Base-by-base conservation (phyloP, 2,888 invertebrate genomes). In the Trachelus iudaicus region DNA sequence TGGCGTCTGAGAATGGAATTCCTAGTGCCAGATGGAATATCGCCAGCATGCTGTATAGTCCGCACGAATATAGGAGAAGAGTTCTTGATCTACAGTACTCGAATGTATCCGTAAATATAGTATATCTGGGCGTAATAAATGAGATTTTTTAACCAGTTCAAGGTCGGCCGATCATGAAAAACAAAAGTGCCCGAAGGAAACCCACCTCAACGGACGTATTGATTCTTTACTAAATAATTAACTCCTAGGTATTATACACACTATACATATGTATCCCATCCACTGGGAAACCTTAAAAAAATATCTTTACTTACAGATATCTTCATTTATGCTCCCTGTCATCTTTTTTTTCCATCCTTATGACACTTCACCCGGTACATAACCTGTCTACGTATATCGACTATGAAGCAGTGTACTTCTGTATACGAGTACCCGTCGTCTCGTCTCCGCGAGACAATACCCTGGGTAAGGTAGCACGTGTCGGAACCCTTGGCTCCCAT, bases 101-200 rank as follows among this genome's bases (percentile, higher is more conserved):
- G 1, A 56, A 23, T 9, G 23, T 56, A 23, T 56, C 23, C 23
- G 4, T 56, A 23, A 2, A 23, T 56, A 23, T 23, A 23, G 15
- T 35, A 23, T 23, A 56, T 6, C 11, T 31, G 11, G 6, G 11
- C 11, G 9, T 33, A 30, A 23, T 31, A 71, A 71, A 71, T 33
- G 23, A 71, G 23, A 34, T 2, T 33, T 15, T 71, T 31, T 3
- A 30, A 33, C 13, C 4, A 69, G 34, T 75, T 75, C 75, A 75
- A 75, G 75, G 75, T 34, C 69, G 75, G n/a, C 34, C 69, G 31
- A 69, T 75, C 69, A 35, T 69, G 34, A 69, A 69, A 69, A 69
- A 69, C 34, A 69, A 75, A 23, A n/a, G 34, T 34, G 69, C 11
- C 56, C 69, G 34, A 33, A 33, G 68, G 13, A 69, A 69, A 75